These are phyloP conservation scores for Pardosa pseudoannulata DNA, from an alignment of 2,888 invertebrate genomes.

Conservation along the genomic window DNA sequence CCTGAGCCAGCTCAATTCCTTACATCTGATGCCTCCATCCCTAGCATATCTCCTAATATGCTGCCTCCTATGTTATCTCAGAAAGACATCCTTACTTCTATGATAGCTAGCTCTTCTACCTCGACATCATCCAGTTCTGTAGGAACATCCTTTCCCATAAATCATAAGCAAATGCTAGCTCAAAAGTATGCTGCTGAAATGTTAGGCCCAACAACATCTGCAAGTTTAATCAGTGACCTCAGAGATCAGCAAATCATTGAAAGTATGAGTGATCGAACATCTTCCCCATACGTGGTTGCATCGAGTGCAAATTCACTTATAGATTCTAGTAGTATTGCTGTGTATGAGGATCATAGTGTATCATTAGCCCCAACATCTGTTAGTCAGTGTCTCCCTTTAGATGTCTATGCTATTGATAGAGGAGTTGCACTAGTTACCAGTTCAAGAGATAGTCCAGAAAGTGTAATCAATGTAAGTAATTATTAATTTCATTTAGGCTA, in stretches of 20 bases:
- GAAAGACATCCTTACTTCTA: constrained; percentile 64
- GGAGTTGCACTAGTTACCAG: constrained; percentile 67
- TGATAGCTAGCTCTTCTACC: constrained; percentile 61
- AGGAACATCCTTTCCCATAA: constrained; percentile 58
- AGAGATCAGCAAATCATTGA: constrained; percentile 64
- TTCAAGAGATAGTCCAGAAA: constrained; percentile 69
- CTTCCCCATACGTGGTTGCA: constrained; percentile 60
- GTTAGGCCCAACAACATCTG: constrained; percentile 47
- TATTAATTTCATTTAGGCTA: no score
- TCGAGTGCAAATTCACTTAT: constrained; percentile 61
- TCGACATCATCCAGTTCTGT: constrained; percentile 39
- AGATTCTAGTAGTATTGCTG: constrained; percentile 59
- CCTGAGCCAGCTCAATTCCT: constrained; percentile 63
- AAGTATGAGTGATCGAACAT: constrained; percentile 47
- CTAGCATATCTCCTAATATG: constrained; percentile 43
- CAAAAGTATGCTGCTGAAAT: constrained; percentile 74
- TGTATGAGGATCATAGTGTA: constrained; percentile 60
- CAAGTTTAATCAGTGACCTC: constrained; percentile 45
- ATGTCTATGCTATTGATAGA: constrained; percentile 71
- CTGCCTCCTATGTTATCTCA: constrained; percentile 58
- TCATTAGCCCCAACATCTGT: constrained; percentile 51
- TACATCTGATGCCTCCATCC: constrained; percentile 45
- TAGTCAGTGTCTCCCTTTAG: constrained; percentile 65
- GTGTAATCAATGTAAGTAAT: constrained; percentile 55
- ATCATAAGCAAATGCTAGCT: constrained; percentile 73